A percentile compares a stretch with the other conserved stretches of the same genome.
phyloP scores from a whole-genome alignment of 30 jellyfish, hydroid and myxozoan genomes.

The Pelagia noctiluca region DNA sequence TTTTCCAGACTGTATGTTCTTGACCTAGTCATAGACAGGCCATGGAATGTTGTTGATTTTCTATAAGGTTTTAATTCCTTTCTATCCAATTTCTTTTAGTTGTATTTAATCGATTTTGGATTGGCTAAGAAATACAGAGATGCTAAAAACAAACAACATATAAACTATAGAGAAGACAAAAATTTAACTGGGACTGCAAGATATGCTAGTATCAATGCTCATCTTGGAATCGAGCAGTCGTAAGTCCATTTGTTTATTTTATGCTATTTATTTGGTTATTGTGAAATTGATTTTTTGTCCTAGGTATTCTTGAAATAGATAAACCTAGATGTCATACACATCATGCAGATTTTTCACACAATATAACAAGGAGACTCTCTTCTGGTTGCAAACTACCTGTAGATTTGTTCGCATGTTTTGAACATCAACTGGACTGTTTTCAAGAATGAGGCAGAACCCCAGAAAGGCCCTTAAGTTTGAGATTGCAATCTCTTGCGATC shows the following conservation, averaged over 20 bases:
- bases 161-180: constrained; percentile 90
- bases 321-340: no score
- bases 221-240: constrained; percentile 99
- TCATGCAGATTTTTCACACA: no score
- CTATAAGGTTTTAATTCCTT: not conserved
- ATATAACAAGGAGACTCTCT: no score
- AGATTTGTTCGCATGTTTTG: no score
- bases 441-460: no score
- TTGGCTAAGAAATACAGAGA: constrained; percentile 98
- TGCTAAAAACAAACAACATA: constrained; percentile 89
- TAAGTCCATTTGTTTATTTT: constrained; percentile 39
- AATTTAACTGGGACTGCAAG: constrained; percentile 98
- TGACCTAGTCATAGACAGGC: no score
- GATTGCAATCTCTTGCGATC: no score
- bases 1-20: no score
- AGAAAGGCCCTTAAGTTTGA: no score
- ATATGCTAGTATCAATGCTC: constrained; percentile 99
- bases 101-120: constrained; percentile 96
- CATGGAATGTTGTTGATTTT: not conserved
- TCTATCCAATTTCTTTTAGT: constrained; percentile 65
- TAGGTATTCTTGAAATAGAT: no score
- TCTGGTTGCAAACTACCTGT: no score
- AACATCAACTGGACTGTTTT: no score
- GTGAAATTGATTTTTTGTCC: not conserved
- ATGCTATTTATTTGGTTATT: not conserved